Evolutionary conservation across 2,113 vertebrate species (phyloP), one percentile per base, ranked within the genome.

Genomic region (Pica pica): DNA sequence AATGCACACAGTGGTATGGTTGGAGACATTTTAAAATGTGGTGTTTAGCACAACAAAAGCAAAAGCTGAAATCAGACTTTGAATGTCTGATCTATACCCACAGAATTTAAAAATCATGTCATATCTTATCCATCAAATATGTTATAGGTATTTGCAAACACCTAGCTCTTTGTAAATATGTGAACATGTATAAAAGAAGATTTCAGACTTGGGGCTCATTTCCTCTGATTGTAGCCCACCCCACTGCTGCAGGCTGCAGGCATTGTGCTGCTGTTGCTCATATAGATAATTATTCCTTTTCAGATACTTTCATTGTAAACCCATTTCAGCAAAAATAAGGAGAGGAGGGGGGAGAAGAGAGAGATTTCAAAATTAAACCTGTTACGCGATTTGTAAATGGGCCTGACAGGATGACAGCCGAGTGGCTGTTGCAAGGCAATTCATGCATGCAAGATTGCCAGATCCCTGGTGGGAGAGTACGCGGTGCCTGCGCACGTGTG

Each of bases 351-450:
- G 21, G 24, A 16, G 16, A 77, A 37, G 35, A n/a, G 76, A 44
- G 57, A 90, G 81, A 83, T 92, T 97, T 96, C 87, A 77, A 94
- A 92, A 96, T 93, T 56, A 95, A 95, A 85, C 59, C 88, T 87
- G 92, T 52, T 55, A 73, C 11, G 83, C 1, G 47, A 68, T 94
- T 92, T 94, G 83, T 87, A 96, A 92, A 81, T 44, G 89, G 80
- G 92, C 47, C 89, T 96, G 93, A 89, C 93, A 93, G 94, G 21
- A 78, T 84, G 94, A 82, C 94, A 93, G 94, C 79, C 7, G 37
- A 90, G 89, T 21, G 89, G 83, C 95, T 44, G 52, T 82, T 87
- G 86, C 92, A 60, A 59, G 91, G 93, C 81, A 89, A 44, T 21
- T 83, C 83, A 71, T 71, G 95, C 87, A 55, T 86, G 84, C 75